phyloP scores from a whole-genome alignment of 1,140 invertebrate genomes.

The Leguminivora glycinivorella region DNA sequence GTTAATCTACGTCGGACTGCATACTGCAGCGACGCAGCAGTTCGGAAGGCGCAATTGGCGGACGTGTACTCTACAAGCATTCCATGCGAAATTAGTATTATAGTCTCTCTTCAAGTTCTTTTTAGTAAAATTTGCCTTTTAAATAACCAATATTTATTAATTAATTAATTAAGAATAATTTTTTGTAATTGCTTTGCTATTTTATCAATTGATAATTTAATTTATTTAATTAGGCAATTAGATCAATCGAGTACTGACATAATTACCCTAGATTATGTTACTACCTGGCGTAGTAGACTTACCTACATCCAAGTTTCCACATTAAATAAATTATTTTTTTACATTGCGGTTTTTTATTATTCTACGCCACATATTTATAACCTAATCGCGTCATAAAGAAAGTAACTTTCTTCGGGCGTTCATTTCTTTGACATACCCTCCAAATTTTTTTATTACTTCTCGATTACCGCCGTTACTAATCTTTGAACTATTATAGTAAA shows the following conservation, averaged over 20 bases:
- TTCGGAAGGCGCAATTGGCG: not conserved
- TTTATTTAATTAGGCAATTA: not conserved
- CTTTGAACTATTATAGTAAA: too few species aligned
- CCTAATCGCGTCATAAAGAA: too few species aligned
- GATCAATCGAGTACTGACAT: not conserved
- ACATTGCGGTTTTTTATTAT: not conserved
- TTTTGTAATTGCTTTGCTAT: slow-evolving; percentile 8
- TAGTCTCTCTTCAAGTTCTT: not conserved
- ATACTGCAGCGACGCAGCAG: not conserved
- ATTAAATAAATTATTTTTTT: not conserved
- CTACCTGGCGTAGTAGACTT: not conserved
- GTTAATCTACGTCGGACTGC: slow-evolving; percentile 37
- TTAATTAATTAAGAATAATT: not conserved
- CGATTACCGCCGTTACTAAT: too few species aligned
- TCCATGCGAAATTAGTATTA: slow-evolving; percentile 17
- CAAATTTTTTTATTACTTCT: too few species aligned
- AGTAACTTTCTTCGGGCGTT: too few species aligned
- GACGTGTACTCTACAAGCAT: slow-evolving; percentile 1
- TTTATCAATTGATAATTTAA: not conserved
- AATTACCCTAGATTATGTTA: not conserved
- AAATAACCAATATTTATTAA: slow-evolving; percentile 15
- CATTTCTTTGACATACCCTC: too few species aligned
- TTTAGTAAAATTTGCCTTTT: slow-evolving; percentile 2
- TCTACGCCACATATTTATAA: too few species aligned
- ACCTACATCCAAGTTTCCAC: too few species aligned